Evolutionary conservation across 2,888 invertebrate species (phyloP).

Genomic region (Yponomeuta malinellus): DNA sequence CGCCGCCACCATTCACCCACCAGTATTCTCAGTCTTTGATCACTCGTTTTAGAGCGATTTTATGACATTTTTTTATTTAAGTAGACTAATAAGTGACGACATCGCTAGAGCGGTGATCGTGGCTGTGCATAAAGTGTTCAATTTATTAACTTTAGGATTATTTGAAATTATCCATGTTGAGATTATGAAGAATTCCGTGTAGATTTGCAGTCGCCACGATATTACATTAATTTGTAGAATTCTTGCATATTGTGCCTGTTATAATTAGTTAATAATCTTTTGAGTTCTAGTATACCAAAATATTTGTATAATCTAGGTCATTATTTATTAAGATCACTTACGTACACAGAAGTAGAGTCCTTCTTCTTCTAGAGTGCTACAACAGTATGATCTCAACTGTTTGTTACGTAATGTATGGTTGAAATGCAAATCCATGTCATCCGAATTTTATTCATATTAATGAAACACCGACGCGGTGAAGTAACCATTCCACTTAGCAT

Average conservation of each 20-base stretch:
- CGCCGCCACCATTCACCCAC: conserved; percentile 47
- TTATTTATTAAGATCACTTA: conserved; percentile 63
- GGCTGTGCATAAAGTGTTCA: conserved; percentile 76
- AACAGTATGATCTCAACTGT: conserved; percentile 61
- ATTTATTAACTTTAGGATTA: conserved; percentile 44
- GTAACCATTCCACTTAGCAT: conserved; percentile 57
- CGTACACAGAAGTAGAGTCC: conserved; percentile 17
- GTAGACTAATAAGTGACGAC: conserved; percentile 54
- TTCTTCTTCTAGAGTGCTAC: conserved; percentile 43
- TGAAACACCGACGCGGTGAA: conserved; percentile 3
- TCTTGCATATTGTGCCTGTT: conserved; percentile 42
- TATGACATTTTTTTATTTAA: conserved; percentile 63
- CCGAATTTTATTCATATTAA: conserved; percentile 21
- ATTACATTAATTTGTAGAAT: conserved; percentile 29
- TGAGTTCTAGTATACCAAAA: conserved; percentile 71
- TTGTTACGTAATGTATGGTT: conserved; percentile 11
- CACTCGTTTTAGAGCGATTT: conserved; percentile 75
- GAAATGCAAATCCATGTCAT: conserved; percentile 10
- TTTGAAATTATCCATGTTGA: conserved; percentile 64
- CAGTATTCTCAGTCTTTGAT: conserved; percentile 70
- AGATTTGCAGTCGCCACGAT: conserved; percentile 34
- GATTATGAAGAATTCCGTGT: conserved; percentile 56
- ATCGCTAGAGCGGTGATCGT: conserved; percentile 58
- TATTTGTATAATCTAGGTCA: conserved; percentile 62
- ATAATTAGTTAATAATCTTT: conserved; percentile 16